Evolutionary conservation across 2,797 vertebrate species (phyloP).

Genomic region (Oryzias dopingdopingensis): DNA sequence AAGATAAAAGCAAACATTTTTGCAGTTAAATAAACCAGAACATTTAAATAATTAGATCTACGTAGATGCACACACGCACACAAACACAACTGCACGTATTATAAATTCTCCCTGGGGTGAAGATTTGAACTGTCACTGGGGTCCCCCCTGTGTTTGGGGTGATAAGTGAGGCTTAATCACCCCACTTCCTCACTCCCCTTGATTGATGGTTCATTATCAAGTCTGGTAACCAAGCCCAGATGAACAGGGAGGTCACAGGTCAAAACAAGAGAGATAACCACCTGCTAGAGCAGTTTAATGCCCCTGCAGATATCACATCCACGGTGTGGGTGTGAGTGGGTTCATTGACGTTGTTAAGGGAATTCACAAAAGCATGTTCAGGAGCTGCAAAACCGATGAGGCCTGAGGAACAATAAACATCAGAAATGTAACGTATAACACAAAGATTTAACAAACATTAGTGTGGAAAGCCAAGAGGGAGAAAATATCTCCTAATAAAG

Average conservation of each 20-base stretch:
- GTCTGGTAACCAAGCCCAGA: constrained; percentile 40
- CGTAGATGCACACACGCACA: neutral
- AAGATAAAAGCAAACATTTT: too few relatives aligned
- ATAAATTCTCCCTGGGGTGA: constrained; percentile 6
- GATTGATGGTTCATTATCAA: constrained; percentile 63
- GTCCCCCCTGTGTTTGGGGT: constrained; percentile 32
- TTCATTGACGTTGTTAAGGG: constrained; percentile 39
- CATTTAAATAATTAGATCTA: too few relatives aligned
- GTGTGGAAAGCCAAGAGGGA: constrained; percentile 9
- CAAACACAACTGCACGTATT: neutral
- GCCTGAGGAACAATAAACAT: constrained; percentile 3
- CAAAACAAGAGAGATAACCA: constrained; percentile 68
- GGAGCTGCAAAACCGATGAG: constrained; percentile 36
- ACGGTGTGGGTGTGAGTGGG: constrained; percentile 17
- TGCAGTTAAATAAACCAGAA: too few relatives aligned
- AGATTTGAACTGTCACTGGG: constrained; percentile 9
- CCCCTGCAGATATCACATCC: constrained; percentile 26
- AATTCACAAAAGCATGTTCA: constrained; percentile 37
- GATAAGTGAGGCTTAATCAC: constrained; percentile 55
- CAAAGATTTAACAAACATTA: neutral
- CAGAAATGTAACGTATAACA: neutral
- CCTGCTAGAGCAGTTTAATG: constrained; percentile 54
- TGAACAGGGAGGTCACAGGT: constrained; percentile 60
- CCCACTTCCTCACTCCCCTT: constrained; percentile 61
- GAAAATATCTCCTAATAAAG: constrained; percentile 32